phyloP scores from a whole-genome alignment of 2,888 invertebrate genomes.

The Callinectes sapidus region DNA sequence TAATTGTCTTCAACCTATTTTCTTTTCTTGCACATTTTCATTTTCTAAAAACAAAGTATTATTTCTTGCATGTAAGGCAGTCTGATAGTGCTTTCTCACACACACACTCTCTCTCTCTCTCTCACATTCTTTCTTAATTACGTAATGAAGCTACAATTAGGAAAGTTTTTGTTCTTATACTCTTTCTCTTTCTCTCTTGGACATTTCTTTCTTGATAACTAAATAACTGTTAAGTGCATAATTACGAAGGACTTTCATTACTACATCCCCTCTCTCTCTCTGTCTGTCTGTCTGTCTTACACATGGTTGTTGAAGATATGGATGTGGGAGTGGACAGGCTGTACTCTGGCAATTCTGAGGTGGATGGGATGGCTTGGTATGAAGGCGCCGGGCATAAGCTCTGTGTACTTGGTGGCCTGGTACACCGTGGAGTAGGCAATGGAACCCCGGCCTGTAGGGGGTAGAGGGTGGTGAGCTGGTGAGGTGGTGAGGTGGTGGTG shows the following conservation, averaged over 20 bases:
- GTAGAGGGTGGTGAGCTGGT: not conserved
- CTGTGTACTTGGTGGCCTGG: conserved; percentile 43
- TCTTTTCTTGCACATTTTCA: no score
- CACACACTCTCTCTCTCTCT: no score
- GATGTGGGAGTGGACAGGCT: conserved; percentile 60
- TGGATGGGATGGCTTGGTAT: conserved; percentile 47
- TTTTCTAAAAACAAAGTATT: no score
- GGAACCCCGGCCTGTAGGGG: conserved; percentile 42
- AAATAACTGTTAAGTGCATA: not conserved
- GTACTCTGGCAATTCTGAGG: conserved; percentile 55
- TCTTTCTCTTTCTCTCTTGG: not conserved
- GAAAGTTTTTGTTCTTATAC: not conserved
- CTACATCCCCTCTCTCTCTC: not conserved
- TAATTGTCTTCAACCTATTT: no score
- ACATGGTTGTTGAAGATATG: conserved; percentile 66
- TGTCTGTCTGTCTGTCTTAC: conserved; percentile 51
- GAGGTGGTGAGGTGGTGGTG: not conserved
- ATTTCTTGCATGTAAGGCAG: no score
- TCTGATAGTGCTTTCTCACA: no score
- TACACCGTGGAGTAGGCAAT: conserved; percentile 55
- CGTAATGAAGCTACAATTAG: no score
- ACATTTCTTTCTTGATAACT: not conserved
- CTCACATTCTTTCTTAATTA: no score
- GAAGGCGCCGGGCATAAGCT: conserved; percentile 68
- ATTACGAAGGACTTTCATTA: no score